A percentile compares a stretch with the other conserved stretches of the same genome.
Evolutionary conservation across 1,140 invertebrate species (phyloP).

Genomic region (Drosophila sproati): DNA sequence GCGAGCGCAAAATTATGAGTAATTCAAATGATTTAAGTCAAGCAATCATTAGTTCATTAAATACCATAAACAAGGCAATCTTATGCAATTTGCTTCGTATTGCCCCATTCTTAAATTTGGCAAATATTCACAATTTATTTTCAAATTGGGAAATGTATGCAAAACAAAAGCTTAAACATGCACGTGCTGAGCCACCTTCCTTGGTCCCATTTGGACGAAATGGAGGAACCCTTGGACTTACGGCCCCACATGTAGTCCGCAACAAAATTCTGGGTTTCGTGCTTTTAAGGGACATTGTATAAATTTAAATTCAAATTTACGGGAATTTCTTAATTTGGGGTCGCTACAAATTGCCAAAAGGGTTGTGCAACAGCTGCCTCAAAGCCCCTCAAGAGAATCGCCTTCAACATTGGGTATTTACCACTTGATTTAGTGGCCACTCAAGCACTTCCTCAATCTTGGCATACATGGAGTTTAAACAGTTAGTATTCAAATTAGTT

Average conservation of each 20-base stretch:
- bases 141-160: slow-evolving; percentile 45
- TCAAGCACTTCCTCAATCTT: neutral
- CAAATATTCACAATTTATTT: slow-evolving; percentile 26
- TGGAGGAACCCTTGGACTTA: slow-evolving; percentile 4
- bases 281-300: slow-evolving; percentile 42
- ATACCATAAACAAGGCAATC: slow-evolving; percentile 23
- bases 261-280: neutral
- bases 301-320: slow-evolving; percentile 81
- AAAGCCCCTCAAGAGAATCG: neutral
- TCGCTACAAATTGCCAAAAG: slow-evolving; percentile 53
- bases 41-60: slow-evolving; percentile 16
- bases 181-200: slow-evolving; percentile 32
- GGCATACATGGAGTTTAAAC: neutral
- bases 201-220: neutral
- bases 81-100: slow-evolving; percentile 2
- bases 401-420: neutral
- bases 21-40: slow-evolving; percentile 10
- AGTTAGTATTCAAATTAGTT: slow-evolving; percentile 56
- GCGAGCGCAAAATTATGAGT: slow-evolving; percentile 3
- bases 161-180: slow-evolving; percentile 41
- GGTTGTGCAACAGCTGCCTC: slow-evolving; percentile 13
- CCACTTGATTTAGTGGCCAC: too few relatives aligned
- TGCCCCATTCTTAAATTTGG: slow-evolving; percentile 19
- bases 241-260: slow-evolving; percentile 12
- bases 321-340: slow-evolving; percentile 68